Evolutionary conservation across 2,797 vertebrate genomes (phyloP).

Genomic region (Poecilia wingei): DNA sequence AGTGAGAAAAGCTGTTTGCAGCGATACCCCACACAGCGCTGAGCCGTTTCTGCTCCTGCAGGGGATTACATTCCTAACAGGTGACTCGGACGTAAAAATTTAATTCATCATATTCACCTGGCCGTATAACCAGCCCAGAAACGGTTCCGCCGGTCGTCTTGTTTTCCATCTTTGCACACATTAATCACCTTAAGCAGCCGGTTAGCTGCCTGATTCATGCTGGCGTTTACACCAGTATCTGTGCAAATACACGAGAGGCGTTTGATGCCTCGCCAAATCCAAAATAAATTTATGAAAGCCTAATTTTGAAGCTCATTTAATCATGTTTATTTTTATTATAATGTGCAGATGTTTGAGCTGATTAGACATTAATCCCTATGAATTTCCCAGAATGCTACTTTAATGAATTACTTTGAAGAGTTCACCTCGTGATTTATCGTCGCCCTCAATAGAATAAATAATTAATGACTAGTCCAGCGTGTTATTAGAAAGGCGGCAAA

Average conservation of each 20-base stretch:
- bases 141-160: constrained; percentile 34
- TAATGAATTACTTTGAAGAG: constrained; percentile 16
- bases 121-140: constrained; percentile 42
- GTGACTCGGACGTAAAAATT: constrained; percentile 30
- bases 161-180: neutral
- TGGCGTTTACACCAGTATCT: constrained; percentile 11
- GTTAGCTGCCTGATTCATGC: constrained; percentile 12
- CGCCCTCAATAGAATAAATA: neutral
- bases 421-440: constrained; percentile 6
- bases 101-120: neutral
- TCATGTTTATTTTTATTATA: constrained; percentile 9
- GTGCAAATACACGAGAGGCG: constrained; percentile 4
- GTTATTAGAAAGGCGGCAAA: neutral
- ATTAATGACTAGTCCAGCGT: neutral
- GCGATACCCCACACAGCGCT: constrained; percentile 25
- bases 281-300: constrained; percentile 16
- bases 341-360: constrained; percentile 11
- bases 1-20: neutral
- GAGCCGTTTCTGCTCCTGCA: constrained; percentile 11
- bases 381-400: constrained; percentile 27
- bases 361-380: constrained; percentile 9
- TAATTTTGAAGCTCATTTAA: constrained; percentile 10
- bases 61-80: constrained; percentile 49
- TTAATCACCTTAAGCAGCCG: constrained; percentile 4
- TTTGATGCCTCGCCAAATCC: constrained; percentile 6